Conservation (phyloP, 1,140 invertebrate species). For the Dreissena rostriformis region DNA sequence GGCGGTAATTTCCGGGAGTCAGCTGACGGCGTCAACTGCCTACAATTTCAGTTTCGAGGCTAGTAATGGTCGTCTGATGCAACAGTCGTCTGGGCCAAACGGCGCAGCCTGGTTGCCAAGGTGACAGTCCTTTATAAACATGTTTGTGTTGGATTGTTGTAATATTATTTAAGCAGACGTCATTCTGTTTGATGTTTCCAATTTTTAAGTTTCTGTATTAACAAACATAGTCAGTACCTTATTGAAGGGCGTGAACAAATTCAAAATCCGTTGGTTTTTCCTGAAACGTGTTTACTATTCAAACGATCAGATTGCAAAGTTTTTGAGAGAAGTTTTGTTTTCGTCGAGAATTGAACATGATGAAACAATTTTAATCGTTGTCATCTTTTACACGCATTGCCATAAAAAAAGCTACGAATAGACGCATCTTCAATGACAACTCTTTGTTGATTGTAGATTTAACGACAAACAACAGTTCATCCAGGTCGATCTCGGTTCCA, state of each 20-base stretch:
- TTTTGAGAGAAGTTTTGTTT: too few relatives aligned
- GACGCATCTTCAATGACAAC: too few relatives aligned
- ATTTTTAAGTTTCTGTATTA: background rate
- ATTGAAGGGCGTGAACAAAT: background rate
- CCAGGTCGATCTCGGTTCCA: conserved; percentile 85
- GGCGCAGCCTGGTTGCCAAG: conserved; percentile 72
- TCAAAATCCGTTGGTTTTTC: too few relatives aligned
- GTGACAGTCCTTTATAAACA: conserved; percentile 60
- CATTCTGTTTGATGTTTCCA: too few relatives aligned
- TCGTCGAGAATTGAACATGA: too few relatives aligned
- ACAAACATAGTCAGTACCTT: background rate
- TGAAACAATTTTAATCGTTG: too few relatives aligned
- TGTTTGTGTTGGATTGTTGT: background rate
- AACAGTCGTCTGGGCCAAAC: conserved; percentile 61
- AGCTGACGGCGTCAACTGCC: conserved; percentile 59
- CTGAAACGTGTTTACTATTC: too few relatives aligned
- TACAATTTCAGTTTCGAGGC: conserved; percentile 52
- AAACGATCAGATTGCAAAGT: too few relatives aligned
- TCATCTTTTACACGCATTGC: too few relatives aligned
- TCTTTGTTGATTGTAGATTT: conserved; percentile 6
- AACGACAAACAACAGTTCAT: conserved; percentile 69
- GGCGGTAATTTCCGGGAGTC: conserved; percentile 58
- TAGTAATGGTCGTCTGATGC: conserved; percentile 64
- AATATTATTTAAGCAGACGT: too few relatives aligned
- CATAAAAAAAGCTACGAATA: too few relatives aligned